phyloP scores from a whole-genome alignment of 2,113 vertebrate species.

The Vulpes ferrilata region DNA sequence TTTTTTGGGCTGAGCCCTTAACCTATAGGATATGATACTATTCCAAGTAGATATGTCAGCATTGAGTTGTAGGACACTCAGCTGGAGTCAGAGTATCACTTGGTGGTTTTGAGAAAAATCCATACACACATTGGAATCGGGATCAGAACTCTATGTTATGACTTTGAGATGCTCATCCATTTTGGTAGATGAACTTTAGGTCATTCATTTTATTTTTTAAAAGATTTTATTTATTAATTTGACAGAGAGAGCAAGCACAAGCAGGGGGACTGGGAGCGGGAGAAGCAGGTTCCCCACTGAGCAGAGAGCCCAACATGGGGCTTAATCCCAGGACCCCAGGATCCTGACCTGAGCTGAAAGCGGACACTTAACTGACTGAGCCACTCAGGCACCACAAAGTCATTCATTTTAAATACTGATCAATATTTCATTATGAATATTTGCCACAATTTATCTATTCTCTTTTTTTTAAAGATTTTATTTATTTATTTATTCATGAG shows the following conservation, averaged over 20 bases:
- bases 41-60: too few relatives aligned
- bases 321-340: too few relatives aligned
- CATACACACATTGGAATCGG: neutral
- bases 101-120: neutral
- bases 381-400: too few relatives aligned
- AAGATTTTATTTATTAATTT: too few relatives aligned
- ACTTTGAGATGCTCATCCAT: neutral
- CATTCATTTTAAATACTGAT: neutral
- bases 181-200: neutral
- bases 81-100: neutral
- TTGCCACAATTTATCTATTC: neutral
- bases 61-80: neutral
- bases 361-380: too few relatives aligned
- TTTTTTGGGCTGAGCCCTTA: neutral
- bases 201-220: neutral
- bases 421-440: neutral
- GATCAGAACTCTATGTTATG: neutral
- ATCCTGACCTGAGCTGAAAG: too few relatives aligned
- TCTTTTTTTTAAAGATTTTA: too few relatives aligned
- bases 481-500: too few relatives aligned
- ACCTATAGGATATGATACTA: neutral
- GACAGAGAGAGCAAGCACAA: too few relatives aligned
- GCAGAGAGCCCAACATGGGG: too few relatives aligned
- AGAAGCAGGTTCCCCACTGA: too few relatives aligned
- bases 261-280: too few relatives aligned